Conservation (phyloP, 1,140 invertebrate species). For the Parapsyche elsis region DNA sequence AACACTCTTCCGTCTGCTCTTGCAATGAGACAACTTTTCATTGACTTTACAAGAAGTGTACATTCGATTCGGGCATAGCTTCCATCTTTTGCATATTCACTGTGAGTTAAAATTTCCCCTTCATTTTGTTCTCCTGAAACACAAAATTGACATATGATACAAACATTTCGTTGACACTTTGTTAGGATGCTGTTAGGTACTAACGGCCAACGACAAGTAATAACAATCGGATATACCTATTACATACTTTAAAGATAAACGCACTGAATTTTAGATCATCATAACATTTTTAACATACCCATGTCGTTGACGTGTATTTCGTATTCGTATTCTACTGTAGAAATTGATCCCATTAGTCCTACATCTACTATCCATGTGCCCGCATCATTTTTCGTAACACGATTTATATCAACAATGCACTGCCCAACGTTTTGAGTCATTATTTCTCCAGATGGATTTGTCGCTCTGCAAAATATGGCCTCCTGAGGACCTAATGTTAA, state of each 20-base stretch:
- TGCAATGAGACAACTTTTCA: constrained; percentile 43
- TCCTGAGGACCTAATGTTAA: constrained; percentile 46
- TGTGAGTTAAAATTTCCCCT: background rate
- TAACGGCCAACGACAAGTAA: background rate
- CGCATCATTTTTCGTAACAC: constrained; percentile 4
- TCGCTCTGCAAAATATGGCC: constrained; percentile 43
- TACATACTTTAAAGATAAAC: too few species aligned
- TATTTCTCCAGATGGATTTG: constrained; percentile 17
- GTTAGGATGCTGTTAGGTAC: background rate
- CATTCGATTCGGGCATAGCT: constrained; percentile 34
- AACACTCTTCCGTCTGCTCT: constrained; percentile 46
- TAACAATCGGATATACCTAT: too few species aligned
- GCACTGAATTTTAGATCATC: too few species aligned
- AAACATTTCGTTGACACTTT: background rate
- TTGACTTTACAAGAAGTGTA: constrained; percentile 21
- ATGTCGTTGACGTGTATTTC: constrained; percentile 36
- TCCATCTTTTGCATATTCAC: background rate
- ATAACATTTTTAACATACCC: constrained; percentile 18
- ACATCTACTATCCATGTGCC: constrained; percentile 45
- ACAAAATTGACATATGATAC: background rate
- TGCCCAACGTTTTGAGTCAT: constrained; percentile 2
- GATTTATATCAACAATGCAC: constrained; percentile 27
- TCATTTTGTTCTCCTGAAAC: constrained; percentile 31
- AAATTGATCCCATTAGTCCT: constrained; percentile 38
- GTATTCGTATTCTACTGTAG: constrained; percentile 34